Evolutionary conservation across 2,888 invertebrate genomes (phyloP), one percentile per base, ranked within the genome.

Genomic region (Drosophila acutilabella): DNA sequence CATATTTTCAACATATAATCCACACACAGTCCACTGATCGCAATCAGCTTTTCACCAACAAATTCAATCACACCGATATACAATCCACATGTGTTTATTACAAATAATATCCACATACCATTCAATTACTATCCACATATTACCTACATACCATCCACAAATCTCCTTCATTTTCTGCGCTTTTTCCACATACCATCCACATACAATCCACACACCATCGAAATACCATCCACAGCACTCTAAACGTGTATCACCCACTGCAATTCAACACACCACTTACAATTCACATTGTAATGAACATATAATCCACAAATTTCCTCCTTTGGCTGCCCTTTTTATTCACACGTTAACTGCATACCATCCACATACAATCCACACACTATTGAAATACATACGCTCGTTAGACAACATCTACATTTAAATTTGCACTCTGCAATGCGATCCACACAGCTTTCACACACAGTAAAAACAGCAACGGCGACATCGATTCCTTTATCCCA

Each of bases 401-500:
- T 30, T 30, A 36, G 13, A 36, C 13, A 36, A 11, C 36, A 36
- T 8, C 13, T 8, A 13, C 4, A 8, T 13, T 36, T 1, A 11
- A 36, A 36, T 36, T 13, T 36, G 4, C 36, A 13, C 41, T 16
- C 2, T 1, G 23, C 10, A 42, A 42, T 42, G 20, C n/a, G 38
- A 14, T 38, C 36, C 50, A 36, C 38, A 20, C 20, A 14, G 5
- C 20, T 14, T 23, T 14, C 20, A 38, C 11, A 1, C 20, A 23
- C 20, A 48, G 11, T 36, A 7, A 18, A 36, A 18, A 33, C 48
- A 18, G 33, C n/a, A 36, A 51, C 18, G 10, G 23, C 38, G 23
- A 51, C 51, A 51, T 23, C 38, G 23, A 51, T 51, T 38, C 38
- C 10, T 36, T 38, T 20, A 50, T 20, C 41, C 18, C 8, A 23